A percentile compares a stretch with the other conserved stretches of the same genome.
Evolutionary conservation across 2,888 invertebrate genomes (phyloP).

Genomic region (Philaethria dido): DNA sequence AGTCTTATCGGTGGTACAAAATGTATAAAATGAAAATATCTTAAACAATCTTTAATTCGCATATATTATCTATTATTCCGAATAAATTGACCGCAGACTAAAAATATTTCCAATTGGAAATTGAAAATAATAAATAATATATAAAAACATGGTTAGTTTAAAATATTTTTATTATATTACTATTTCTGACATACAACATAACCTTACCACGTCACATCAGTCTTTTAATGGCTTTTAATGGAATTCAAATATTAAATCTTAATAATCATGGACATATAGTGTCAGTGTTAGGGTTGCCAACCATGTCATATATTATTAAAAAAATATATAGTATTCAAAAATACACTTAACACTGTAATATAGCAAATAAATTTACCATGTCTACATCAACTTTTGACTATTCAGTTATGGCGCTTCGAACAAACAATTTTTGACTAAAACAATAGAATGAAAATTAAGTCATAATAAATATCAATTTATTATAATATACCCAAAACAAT

Average conservation of each 20-base stretch:
- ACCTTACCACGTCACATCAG: constrained; percentile 23
- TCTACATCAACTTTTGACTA: too few species aligned
- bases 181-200: background rate
- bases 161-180: constrained; percentile 6
- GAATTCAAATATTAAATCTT: constrained; percentile 9
- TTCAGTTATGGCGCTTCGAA: too few species aligned
- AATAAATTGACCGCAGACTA: background rate
- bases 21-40: constrained; percentile 40
- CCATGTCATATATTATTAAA: too few species aligned
- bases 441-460: too few species aligned
- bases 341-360: too few species aligned
- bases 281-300: too few species aligned
- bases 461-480: too few species aligned
- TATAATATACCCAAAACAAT: too few species aligned
- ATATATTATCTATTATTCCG: constrained; percentile 15
- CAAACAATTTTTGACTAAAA: too few species aligned
- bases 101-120: background rate
- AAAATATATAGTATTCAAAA: too few species aligned
- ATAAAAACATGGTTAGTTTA: background rate
- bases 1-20: constrained; percentile 49
- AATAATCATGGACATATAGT: background rate
- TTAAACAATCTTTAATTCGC: constrained; percentile 10
- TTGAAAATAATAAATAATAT: constrained; percentile 13
- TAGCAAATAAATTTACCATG: too few species aligned
- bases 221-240: constrained; percentile 16